phyloP scores from a whole-genome alignment of 2,113 vertebrate genomes.

The Tachysurus vachellii region DNA sequence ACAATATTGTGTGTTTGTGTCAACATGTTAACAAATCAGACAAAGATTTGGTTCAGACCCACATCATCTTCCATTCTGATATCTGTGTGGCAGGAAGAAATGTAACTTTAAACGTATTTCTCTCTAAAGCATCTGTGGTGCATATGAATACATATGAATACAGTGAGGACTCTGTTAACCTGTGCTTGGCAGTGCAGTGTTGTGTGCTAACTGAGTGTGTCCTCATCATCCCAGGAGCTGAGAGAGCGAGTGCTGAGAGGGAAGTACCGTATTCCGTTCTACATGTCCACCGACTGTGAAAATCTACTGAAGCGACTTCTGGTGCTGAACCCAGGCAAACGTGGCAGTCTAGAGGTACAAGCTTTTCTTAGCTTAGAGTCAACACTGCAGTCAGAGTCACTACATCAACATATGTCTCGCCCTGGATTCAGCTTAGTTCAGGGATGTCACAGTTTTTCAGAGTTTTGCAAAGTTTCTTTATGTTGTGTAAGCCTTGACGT shows the following conservation, averaged over 20 bases:
- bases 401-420: not conserved
- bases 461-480: not conserved
- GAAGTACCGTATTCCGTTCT: constrained; percentile 87
- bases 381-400: not conserved
- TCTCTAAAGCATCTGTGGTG: not conserved
- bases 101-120: not conserved
- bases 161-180: not conserved
- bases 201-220: not conserved
- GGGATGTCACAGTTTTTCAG: not conserved
- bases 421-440: not conserved
- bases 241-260: constrained; percentile 84
- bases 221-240: constrained; percentile 72
- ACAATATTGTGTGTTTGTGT: not conserved
- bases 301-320: constrained; percentile 86
- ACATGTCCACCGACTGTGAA: constrained; percentile 92
- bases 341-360: constrained; percentile 85
- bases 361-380: not conserved
- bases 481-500: not conserved
- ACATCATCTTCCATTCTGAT: not conserved
- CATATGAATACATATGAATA: not conserved
- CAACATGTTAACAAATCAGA: not conserved
- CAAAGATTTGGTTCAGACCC: not conserved
- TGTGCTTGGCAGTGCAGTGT: not conserved
- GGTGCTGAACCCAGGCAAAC: constrained; percentile 83
- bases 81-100: not conserved